These are phyloP conservation scores for Drosophila rufa DNA, from an alignment of 1,140 invertebrate species.

Conservation along the genomic window DNA sequence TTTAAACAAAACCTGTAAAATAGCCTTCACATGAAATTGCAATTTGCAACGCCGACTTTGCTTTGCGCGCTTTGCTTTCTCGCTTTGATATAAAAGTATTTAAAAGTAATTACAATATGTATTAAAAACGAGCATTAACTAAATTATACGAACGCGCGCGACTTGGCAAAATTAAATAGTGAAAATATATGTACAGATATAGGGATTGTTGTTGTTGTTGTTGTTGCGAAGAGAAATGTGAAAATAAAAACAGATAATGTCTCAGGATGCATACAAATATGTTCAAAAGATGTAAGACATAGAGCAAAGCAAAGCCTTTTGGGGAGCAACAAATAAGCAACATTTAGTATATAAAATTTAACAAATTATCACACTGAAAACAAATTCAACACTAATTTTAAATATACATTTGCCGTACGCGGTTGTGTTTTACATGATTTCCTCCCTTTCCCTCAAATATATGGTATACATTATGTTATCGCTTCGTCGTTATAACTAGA, in stretches of 20 bases:
- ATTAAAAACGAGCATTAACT: constrained; percentile 62
- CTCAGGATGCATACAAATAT: too few relatives aligned
- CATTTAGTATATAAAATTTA: constrained; percentile 76
- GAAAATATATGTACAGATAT: constrained; percentile 59
- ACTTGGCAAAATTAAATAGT: constrained; percentile 30
- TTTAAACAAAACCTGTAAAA: constrained; percentile 84
- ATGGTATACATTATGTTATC: constrained; percentile 66
- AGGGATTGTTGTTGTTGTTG: constrained; percentile 34
- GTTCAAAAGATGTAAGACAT: background rate
- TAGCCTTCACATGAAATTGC: constrained; percentile 79
- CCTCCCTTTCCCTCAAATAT: constrained; percentile 60
- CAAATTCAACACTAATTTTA: constrained; percentile 82
- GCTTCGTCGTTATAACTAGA: constrained; percentile 61
- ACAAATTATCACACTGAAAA: constrained; percentile 84
- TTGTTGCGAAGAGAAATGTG: constrained; percentile 18
- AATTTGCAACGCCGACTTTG: constrained; percentile 59
- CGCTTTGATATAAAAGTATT: constrained; percentile 61
- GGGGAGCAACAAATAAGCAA: constrained; percentile 70
- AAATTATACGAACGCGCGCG: constrained; percentile 57
- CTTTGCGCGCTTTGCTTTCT: constrained; percentile 64
- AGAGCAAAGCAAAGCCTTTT: constrained; percentile 47
- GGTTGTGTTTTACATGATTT: constrained; percentile 47
- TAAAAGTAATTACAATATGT: constrained; percentile 48
- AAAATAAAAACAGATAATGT: too few relatives aligned
- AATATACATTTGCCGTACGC: constrained; percentile 56